Evolutionary conservation across 2,888 invertebrate species (phyloP), one percentile per base, ranked within the genome.

Genomic region (Zaprionus obscuricornis): DNA sequence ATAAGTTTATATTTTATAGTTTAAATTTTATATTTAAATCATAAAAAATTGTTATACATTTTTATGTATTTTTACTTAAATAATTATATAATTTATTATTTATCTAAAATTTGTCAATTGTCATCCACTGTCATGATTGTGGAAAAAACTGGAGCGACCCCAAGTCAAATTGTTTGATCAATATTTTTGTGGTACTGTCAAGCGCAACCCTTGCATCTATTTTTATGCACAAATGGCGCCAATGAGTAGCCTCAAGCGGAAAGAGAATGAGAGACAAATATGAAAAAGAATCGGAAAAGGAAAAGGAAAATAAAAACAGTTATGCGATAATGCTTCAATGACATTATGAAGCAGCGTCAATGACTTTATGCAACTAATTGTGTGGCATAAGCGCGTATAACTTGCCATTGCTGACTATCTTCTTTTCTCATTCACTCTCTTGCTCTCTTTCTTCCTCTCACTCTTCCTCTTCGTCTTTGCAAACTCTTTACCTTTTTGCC

Each of bases 101-200:
- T n/a, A n/a, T n/a, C n/a, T n/a, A n/a, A n/a, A n/a, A n/a, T n/a
- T n/a, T n/a, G n/a, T n/a, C n/a, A n/a, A n/a, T n/a, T n/a, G n/a
- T n/a, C n/a, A n/a, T n/a, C n/a, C n/a, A n/a, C n/a, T n/a, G n/a
- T n/a, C n/a, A n/a, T n/a, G 8, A 26, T 39, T 37, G 22, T 58
- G 37, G 24, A 45, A 10, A 31, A 45, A 68, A 66, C 39, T 63
- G 29, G 65, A 52, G 49, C 69, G 57, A 47, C 46, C 52, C 51
- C 55, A 40, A 56, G 47, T 56, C 71, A 55, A 40, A 66, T 65
- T 84, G 88, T 88, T 88, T 88, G 88, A 88, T 88, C 88, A 69
- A 88, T 88, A 88, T 14, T 60, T 46, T 40, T 54, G 6, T 18
- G n/a, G 20, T 13, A 14, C 14, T 31, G 43, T 52, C 31, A 17